Conservation (phyloP, 2,797 vertebrate genomes). For the Nothura maculosa region DNA sequence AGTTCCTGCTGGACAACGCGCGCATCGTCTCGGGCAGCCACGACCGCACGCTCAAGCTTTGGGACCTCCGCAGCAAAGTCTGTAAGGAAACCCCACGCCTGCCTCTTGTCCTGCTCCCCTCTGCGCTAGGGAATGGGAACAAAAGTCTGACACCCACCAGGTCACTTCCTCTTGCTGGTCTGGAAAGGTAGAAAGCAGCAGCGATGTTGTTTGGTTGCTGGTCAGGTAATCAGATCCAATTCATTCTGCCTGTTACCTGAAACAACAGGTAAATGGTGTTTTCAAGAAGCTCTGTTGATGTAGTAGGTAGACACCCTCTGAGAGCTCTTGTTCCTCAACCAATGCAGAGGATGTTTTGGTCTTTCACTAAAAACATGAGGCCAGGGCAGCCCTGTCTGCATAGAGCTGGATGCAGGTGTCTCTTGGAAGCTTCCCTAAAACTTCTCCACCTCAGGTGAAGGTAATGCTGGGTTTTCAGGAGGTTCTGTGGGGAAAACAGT, state of each 20-base stretch:
- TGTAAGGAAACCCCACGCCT: constrained; percentile 84
- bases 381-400: neutral
- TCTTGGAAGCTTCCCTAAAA: neutral
- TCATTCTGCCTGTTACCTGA: constrained; percentile 2
- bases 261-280: neutral
- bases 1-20: constrained; percentile 95
- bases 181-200: neutral
- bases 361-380: neutral
- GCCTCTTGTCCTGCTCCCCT: neutral
- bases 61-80: constrained; percentile 99
- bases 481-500: neutral
- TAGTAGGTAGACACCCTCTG: neutral
- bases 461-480: neutral
- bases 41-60: constrained; percentile 96
- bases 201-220: neutral
- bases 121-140: neutral
- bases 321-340: neutral
- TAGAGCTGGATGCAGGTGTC: neutral
- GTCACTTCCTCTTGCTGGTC: neutral
- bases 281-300: constrained; percentile 18
- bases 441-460: neutral
- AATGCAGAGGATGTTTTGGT: neutral
- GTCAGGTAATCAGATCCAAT: neutral
- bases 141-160: neutral
- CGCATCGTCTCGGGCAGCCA: constrained; percentile 97